Evolutionary conservation across 2,888 invertebrate genomes (phyloP), one percentile per base, ranked within the genome.

Genomic region (Cryptosula pallasiana): DNA sequence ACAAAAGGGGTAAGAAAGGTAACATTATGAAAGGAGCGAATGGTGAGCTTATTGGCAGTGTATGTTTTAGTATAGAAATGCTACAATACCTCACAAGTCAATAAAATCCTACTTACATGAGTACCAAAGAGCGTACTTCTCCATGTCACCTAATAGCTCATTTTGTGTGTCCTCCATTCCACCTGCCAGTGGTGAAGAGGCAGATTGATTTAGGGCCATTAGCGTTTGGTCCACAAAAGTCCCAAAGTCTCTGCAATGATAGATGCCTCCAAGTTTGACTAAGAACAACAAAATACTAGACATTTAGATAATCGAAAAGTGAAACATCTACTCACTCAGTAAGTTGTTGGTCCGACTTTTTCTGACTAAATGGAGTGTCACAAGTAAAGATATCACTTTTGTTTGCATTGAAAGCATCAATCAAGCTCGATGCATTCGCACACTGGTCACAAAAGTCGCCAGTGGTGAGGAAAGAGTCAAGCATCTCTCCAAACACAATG

Each of bases 401-500:
- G 23, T 57, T 57, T 5, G 57, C 23, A 23, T 57, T 57, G n/a
- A 57, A 25, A n/a, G 9, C 29, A 32, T 27, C 63, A 32, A 63
- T 63, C 29, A 34, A 2, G 9, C 2, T 2, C 5, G 63, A 29
- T 27, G 32, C 29, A 32, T 63, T 63, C 5, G 63, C 58, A 54
- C 72, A 71, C 35, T 27, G n/a, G 20, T 35, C 36, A 45, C 35
- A 71, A 34, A 71, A 1, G 5, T 71, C 72, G 35, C 78, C 80
- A 3, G 76, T 73, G 58, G 76, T 73, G 0, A 82, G 79, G 76
- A 84, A 84, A 13, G 77, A 71, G 72, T 83, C 80, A 9, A 81
- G 81, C 81, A 84, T 82, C 25, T 78, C 76, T 1, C 84, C 84
- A 73, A 84, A 84, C 35, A 84, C 80, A n/a, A 84, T 77, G 72